Base-by-base conservation (phyloP, 2,113 vertebrate genomes). In the Puma concolor region DNA sequence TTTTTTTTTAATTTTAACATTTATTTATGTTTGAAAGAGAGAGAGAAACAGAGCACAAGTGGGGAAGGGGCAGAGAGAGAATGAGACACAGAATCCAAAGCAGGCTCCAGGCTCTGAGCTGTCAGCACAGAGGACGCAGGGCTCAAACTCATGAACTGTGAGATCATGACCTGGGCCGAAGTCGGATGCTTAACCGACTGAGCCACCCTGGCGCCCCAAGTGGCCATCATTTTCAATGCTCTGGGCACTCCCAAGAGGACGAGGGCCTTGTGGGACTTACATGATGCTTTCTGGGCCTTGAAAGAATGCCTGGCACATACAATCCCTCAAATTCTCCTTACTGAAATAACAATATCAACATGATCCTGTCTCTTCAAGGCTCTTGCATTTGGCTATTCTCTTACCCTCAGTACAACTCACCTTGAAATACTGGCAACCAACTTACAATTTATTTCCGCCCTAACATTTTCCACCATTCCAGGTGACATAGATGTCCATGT, bases 251-350 rank as follows among this genome's bases (percentile, higher is more conserved):
- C 36, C 44, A 72, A 72, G 25, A 77, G 41, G n/a, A 31, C 7
- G 60, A 36, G 10, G 33, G 10, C 36, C 76, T 38, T 93, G 17
- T 23, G 60, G 38, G 72, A 80, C 50, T 60, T 41, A 48, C 9
- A 36, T 11, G 44, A 33, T 52, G 16, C 36, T 57, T 92, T 92
- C n/a, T 66, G 44, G 67, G 12, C 29, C 69, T 85, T 54, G 8
- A 33, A 77, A 82, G 67, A 74, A 27, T 50, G 10, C 23, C 48
- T 94, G 48, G 23, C 41, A 96, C 25, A 91, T 25, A 72, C 1
- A 36, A 79, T 72, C 17, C 71, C 54, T 93, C 66, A 67, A 88
- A 97, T 64, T 95, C 36, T 87, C 82, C 69, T 82, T 67, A 48
- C 17, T 72, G 82, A 96, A 94, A 57, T 38, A 84, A 57, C 33